These are phyloP conservation scores for Isaurus tuberculatus DNA, from an alignment of 92 coral and sea anemone genomes.

Conservation along the genomic window DNA sequence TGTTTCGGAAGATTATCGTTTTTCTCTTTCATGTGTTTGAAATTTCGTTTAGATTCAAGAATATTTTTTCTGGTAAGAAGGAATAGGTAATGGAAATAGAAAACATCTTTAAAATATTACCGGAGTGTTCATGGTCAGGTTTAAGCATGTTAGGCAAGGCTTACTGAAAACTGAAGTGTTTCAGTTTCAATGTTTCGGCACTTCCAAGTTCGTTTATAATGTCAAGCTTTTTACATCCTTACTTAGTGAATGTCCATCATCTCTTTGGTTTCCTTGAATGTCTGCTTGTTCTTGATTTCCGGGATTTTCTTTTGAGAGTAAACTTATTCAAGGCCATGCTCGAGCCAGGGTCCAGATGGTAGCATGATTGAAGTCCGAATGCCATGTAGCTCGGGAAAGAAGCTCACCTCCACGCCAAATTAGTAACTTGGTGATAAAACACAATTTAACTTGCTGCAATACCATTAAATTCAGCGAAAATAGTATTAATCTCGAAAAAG, in stretches of 20 bases:
- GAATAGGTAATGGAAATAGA: conserved; percentile 32
- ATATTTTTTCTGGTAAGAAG: conserved; percentile 35
- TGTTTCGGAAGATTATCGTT: conserved; percentile 32
- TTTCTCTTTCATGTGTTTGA: conserved; percentile 41
- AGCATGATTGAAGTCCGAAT: conserved; percentile 36
- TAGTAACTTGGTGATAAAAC: conserved; percentile 35
- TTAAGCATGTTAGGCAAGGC: no score
- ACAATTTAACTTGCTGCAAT: conserved; percentile 32
- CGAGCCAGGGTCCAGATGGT: conserved; percentile 38
- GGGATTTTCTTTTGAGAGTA: conserved; percentile 38
- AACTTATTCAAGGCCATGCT: conserved; percentile 37
- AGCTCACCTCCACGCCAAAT: conserved; percentile 39
- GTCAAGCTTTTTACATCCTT: no score
- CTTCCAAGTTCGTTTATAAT: no score
- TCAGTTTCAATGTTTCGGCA: no score
- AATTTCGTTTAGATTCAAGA: conserved; percentile 39
- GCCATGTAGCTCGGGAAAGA: conserved; percentile 38
- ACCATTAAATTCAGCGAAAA: conserved; percentile 20
- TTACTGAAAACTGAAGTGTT: no score
- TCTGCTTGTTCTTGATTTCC: conserved; percentile 39
- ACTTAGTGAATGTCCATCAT: conserved; percentile 35
- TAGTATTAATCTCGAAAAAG: conserved; percentile 8
- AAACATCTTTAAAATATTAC: conserved; percentile 25
- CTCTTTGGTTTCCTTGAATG: conserved; percentile 36
- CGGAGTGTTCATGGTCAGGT: no score